Conservation (phyloP, 2,888 invertebrate genomes). For the Ornithoptera alexandrae region DNA sequence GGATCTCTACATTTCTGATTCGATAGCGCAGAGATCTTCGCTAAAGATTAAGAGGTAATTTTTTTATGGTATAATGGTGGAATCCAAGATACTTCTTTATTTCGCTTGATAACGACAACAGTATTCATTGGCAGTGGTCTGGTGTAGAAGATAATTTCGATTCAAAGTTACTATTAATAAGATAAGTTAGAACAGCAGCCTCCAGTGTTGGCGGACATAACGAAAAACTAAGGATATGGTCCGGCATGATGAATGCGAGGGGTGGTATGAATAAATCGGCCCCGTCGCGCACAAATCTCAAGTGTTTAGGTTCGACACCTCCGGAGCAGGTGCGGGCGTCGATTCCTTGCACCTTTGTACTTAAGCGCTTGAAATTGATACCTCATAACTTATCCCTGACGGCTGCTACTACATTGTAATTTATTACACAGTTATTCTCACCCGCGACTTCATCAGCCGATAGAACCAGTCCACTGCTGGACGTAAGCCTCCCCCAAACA, state of each 20-base stretch:
- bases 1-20: no score
- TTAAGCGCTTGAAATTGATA: constrained; percentile 21
- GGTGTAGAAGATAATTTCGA: neutral
- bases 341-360: constrained; percentile 26
- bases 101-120: no score
- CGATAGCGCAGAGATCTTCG: no score
- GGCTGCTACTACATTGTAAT: constrained; percentile 9
- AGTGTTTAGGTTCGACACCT: constrained; percentile 69
- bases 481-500: no score
- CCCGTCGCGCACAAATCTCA: constrained; percentile 62
- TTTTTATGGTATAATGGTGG: no score
- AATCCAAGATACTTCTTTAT: no score
- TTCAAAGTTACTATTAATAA: neutral
- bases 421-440: neutral
- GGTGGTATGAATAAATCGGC: constrained; percentile 72
- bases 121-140: no score
- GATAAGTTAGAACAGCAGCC: constrained; percentile 19
- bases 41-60: no score
- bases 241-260: constrained; percentile 72
- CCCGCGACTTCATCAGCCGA: no score
- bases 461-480: no score
- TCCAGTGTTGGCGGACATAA: constrained; percentile 35
- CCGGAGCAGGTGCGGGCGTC: constrained; percentile 53
- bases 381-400: constrained; percentile 18
- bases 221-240: constrained; percentile 62